These are phyloP conservation scores for Beroe ovata DNA, from an alignment of 37 sponge, comb jelly and placozoan genomes.

Conservation along the genomic window DNA sequence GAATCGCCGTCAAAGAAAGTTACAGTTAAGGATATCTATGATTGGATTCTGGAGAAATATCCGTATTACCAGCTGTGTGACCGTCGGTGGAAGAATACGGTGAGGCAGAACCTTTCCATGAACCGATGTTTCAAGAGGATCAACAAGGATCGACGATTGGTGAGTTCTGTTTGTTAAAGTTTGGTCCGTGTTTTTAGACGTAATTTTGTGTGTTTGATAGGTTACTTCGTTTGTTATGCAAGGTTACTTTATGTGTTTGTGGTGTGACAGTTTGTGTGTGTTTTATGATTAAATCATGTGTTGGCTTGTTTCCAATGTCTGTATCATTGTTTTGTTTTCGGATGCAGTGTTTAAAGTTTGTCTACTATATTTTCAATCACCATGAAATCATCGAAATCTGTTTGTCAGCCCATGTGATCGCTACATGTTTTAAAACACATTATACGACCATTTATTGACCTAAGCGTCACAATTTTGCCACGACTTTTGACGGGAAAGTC, in stretches of 20 bases:
- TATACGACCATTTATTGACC: no score
- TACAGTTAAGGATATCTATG: slow-evolving; percentile 23
- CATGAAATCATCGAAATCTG: not conserved
- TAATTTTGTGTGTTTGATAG: no score
- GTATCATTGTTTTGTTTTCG: not conserved
- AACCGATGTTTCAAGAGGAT: slow-evolving; percentile 27
- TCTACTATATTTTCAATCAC: not conserved
- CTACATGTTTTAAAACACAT: no score
- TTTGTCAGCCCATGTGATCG: not conserved
- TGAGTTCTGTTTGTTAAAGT: slow-evolving; percentile 16
- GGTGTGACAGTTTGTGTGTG: no score
- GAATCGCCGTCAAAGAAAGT: slow-evolving; percentile 8
- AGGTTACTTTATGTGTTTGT: no score
- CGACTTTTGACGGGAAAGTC: no score
- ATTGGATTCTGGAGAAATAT: slow-evolving; percentile 3
- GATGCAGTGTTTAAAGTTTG: not conserved
- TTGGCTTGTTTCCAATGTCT: not conserved
- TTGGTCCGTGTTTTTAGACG: no score
- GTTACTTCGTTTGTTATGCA: not conserved
- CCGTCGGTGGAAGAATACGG: slow-evolving; percentile 23
- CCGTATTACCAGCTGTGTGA: slow-evolving; percentile 47
- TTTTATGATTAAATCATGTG: no score
- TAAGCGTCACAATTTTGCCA: no score
- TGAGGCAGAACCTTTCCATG: slow-evolving; percentile 11
- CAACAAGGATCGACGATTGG: slow-evolving; percentile 40